These are phyloP conservation scores for Triplophysa yarkandensis DNA, from an alignment of 2,797 vertebrate genomes.

Conservation along the genomic window DNA sequence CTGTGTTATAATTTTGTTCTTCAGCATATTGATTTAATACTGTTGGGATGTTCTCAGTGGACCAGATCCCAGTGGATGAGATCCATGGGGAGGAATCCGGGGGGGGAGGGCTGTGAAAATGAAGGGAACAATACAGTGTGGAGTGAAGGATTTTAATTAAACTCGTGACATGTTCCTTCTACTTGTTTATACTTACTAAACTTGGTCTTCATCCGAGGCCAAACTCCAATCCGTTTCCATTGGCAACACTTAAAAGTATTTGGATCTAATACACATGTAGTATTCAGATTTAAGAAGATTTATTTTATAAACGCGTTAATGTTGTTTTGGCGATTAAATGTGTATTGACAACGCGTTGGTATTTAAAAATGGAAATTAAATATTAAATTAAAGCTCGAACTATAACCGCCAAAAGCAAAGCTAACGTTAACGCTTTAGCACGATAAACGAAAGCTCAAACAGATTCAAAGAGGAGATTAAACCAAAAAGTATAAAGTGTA, in stretches of 20 bases:
- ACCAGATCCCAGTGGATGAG: background rate
- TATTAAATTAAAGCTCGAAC: background rate
- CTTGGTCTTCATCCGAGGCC: background rate
- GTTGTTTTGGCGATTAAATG: background rate
- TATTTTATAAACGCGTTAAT: too few species aligned
- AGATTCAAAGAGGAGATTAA: background rate
- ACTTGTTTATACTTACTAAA: background rate
- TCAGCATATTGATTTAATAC: background rate
- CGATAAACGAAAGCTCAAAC: background rate
- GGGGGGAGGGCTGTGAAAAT: background rate
- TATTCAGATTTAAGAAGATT: background rate
- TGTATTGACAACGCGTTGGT: background rate
- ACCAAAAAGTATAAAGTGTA: background rate
- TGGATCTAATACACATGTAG: background rate
- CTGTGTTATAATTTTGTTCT: constrained; percentile 7
- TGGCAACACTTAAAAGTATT: background rate
- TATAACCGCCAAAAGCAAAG: constrained; percentile 7
- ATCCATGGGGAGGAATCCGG: background rate
- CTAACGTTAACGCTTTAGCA: background rate
- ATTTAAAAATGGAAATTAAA: background rate
- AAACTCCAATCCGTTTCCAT: background rate
- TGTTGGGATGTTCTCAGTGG: background rate
- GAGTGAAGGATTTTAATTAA: background rate
- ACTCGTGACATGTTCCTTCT: background rate
- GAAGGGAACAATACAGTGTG: background rate